Base-by-base conservation (phyloP, 2,888 invertebrate genomes). In the Aleiodes alternator region DNA sequence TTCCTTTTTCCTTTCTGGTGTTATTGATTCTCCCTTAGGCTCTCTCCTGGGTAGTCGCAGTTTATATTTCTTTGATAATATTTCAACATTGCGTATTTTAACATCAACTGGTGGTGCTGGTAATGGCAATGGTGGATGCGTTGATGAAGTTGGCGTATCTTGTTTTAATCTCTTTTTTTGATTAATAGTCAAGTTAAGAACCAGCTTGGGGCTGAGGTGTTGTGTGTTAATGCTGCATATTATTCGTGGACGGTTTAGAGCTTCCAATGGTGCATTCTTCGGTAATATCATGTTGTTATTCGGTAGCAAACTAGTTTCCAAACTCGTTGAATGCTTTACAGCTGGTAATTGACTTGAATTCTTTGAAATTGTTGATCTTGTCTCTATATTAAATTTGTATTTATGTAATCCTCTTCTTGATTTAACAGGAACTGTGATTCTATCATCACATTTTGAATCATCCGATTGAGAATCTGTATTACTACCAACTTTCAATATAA, bases 401-500 rank as follows among this genome's bases (percentile, higher is more conserved):
- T 48, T n/a, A 16, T 43, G 16, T 29, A 64, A 38, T 23, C 48
- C 48, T 64, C 64, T 14, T 23, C 12, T 64, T n/a, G 12, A 43
- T 23, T 64, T 43, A 14, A 38, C 14, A 11, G 16, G 48, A 64
- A 64, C 16, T 48, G 43, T 48, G 8, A 34, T 16, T 4, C n/a
- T 64, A 48, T 64, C 64, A 43, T 64, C 64, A 48, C 43, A 16
- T 23, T 48, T 64, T n/a, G 64, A 64, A 11, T 16, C 64, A 64
- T 64, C 64, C 16, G 64, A 64, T 48, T 64, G 64, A 3, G 64
- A 64, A 14, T 64, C 64, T 16, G 64, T 64, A 23, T 48, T 64
- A 29, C 69, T 56, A 16, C 68, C 70, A 29, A 75, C 43, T 70
- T 75, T 70, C 12, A 75, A 34, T 29, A 75, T 70, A 50, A 75